Evolutionary conservation across 2,113 vertebrate genomes (phyloP).

Genomic region (Dolichotis patagonum): DNA sequence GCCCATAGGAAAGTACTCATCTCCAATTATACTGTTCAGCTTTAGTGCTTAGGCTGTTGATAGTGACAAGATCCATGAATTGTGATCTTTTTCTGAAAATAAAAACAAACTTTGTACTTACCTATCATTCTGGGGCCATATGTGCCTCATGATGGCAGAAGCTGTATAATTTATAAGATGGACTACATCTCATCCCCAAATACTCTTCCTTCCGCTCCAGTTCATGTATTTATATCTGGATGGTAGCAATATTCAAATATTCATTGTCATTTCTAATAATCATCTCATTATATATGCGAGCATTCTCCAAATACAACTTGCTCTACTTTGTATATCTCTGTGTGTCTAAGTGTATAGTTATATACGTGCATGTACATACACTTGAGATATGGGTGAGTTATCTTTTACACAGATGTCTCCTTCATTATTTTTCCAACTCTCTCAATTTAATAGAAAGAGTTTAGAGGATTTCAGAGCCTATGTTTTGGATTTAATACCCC

Average conservation of each 20-base stretch:
- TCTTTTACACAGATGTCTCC: background rate
- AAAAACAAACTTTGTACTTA: background rate
- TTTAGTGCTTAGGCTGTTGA: background rate
- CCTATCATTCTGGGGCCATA: background rate
- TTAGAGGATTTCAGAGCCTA: background rate
- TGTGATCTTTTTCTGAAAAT: background rate
- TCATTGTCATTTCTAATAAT: background rate
- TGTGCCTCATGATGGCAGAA: background rate
- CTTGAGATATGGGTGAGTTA: background rate
- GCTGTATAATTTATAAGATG: background rate
- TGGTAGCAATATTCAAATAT: background rate
- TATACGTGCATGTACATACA: background rate
- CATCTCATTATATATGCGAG: background rate
- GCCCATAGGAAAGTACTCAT: background rate
- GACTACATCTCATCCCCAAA: background rate
- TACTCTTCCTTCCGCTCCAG: background rate
- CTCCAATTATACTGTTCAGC: background rate
- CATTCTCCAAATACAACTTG: background rate
- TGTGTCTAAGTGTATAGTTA: background rate
- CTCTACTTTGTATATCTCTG: background rate
- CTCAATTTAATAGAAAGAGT: background rate
- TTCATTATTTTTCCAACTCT: too few species aligned
- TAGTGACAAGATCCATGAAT: background rate
- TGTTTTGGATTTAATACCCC: background rate
- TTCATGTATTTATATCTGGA: background rate